Conservation (phyloP, 2,113 vertebrate genomes). For the Paraplagusia blochii region DNA sequence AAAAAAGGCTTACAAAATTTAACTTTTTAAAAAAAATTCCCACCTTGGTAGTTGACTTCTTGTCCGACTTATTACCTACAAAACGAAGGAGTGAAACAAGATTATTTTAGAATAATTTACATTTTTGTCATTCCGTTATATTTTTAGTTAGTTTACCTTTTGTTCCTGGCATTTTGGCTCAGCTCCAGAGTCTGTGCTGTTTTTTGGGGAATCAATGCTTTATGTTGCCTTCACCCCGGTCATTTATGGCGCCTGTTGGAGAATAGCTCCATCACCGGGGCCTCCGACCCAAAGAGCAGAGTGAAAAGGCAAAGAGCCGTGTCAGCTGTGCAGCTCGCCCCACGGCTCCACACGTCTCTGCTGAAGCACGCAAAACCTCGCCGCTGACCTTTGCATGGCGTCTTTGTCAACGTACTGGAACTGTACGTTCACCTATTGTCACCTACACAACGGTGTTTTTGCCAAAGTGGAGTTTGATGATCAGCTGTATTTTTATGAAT, state of each 20-base stretch:
- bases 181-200: conserved; percentile 55
- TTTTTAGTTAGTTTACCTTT: conserved; percentile 66
- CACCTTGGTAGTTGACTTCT: conserved; percentile 81
- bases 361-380: conserved; percentile 76
- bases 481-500: background rate
- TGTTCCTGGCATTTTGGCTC: conserved; percentile 78
- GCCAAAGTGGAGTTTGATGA: conserved; percentile 24
- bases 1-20: background rate
- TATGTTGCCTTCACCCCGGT: conserved; percentile 43
- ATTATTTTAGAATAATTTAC: background rate
- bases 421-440: conserved; percentile 50
- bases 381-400: conserved; percentile 64
- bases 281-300: conserved; percentile 72
- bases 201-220: conserved; percentile 62
- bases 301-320: conserved; percentile 77
- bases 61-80: conserved; percentile 81
- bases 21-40: background rate
- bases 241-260: conserved; percentile 74
- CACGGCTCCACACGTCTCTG: conserved; percentile 57
- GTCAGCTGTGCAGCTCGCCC: conserved; percentile 70
- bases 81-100: conserved; percentile 9
- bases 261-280: conserved; percentile 66
- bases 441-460: conserved; percentile 50
- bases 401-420: conserved; percentile 65
- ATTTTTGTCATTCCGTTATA: background rate